Evolutionary conservation across 37 sponge, comb jelly and placozoan species (phyloP), one percentile per base, ranked within the genome.

Genomic region (Spongilla lacustris): DNA sequence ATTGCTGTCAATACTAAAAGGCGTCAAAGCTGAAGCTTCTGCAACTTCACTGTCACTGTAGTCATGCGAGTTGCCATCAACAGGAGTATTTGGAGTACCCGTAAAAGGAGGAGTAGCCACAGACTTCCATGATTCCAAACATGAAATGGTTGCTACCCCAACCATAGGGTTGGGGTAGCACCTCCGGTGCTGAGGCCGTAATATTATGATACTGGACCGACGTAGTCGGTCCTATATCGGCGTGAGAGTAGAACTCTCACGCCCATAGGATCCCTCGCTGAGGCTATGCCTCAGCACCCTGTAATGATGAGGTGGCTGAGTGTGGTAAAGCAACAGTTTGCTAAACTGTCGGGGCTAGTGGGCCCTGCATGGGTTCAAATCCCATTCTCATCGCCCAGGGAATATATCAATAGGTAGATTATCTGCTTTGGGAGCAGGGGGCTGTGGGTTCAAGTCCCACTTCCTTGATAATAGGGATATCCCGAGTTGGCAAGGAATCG

Each of bases 381-480:
- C 88, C 88, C 88, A 74, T 81, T 87, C 87, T 68, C 87, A 69
- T 86, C 87, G 73, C 30, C 28, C 88, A 82, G 86, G 88, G 78
- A 83, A 87, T 87, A 87, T 80, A 91, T 91, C 58, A 92, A 92
- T 80, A 36, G 92, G 81, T 76, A 81, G 87, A 91, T 91, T 84
- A 38, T 84, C 81, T 88, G 81, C 88, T 92, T 88, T 92, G 93
- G 93, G 93, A 71, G 93, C 50, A 88, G 89, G 50, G 85, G 93
- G 93, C 84, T 92, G 75, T 77, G 93, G 85, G 89, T 92, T 92
- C 93, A 74, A 92, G 69, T 88, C 93, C 80, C 93, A 34, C 68
- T 92, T 86, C 74, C 83, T 74, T 91, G 91, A 91, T 74, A 29
- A 19, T 32, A 72, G 31, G 46, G 8, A 46, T 4, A 8, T 10